Base-by-base conservation (phyloP, 2,113 vertebrate genomes). In the Rhinolophus sinicus region DNA sequence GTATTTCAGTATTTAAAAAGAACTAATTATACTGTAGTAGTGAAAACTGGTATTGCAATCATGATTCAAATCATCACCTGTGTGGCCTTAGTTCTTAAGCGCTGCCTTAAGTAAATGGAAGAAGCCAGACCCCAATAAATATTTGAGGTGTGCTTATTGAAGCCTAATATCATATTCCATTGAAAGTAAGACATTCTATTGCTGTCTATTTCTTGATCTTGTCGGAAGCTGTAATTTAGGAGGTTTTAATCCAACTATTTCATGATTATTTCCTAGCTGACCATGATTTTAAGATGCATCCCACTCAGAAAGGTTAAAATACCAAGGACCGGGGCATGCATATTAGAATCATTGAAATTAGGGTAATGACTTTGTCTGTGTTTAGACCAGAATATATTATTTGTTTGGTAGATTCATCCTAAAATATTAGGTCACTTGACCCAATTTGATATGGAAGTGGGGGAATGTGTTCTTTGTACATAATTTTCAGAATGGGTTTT, bases 271-370 rank as follows among this genome's bases (percentile, higher is more conserved):
- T 95, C 6, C 65, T 94, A 60, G 24, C 54, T 52, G 50, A 82
- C 21, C 58, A 33, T 69, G 52, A 90, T 73, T 95, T 64, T 85
- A 92, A 85, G 21, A 50, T 78, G 19, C 16, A 52, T 69, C 16
- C 38, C 35, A 85, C 38, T 65, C 38, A 92, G 33, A 92, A 89
- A 96, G 40, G 19, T 92, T 87, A 86, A 87, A 92, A 83, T 64
- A 76, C 6, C 38, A 44, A 35, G 30, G 2, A 26, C 33, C 33
- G n/a, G 35, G 14, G 30, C 28, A 8, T 76, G 8, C 6, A 18
- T 87, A 64, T 93, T 93, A 28, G 9, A 87, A 56, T 95, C 88
- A 80, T 21, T 92, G 69, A 86, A 94, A n/a, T 90, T 90, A 88
- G 40, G 21, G 8, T 78, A 58, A 87, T 84, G 40, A 62, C 56